phyloP scores from a whole-genome alignment of 2,888 invertebrate species.

The Elysia crispata region DNA sequence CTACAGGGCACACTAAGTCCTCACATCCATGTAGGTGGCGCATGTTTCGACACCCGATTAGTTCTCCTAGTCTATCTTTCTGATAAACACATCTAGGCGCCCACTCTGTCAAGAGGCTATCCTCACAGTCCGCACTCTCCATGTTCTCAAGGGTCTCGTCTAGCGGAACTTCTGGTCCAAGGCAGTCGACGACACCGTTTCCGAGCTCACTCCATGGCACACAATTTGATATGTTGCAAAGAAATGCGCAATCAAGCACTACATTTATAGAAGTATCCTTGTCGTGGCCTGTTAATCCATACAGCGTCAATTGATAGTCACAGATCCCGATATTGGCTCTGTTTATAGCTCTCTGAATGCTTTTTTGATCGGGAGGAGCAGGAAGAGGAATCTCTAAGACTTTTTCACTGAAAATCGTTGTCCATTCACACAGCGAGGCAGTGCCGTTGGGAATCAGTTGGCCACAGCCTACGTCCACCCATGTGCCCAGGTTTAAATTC shows the following conservation, averaged over 20 bases:
- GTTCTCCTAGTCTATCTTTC: slow-evolving; percentile 36
- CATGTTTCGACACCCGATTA: slow-evolving; percentile 35
- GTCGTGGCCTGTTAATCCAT: no score
- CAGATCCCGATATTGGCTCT: no score
- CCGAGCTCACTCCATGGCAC: not conserved
- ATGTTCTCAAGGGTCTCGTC: slow-evolving; percentile 19
- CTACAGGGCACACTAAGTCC: slow-evolving; percentile 30
- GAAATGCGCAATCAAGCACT: not conserved
- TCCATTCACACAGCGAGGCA: no score
- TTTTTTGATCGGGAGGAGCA: no score
- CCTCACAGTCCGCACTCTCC: not conserved
- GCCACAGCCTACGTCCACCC: not conserved
- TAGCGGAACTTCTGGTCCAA: slow-evolving; percentile 12
- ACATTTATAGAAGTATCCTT: no score
- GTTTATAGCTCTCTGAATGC: no score
- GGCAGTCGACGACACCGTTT: slow-evolving; percentile 18
- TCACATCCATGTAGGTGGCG: slow-evolving; percentile 27
- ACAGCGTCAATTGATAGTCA: no score
- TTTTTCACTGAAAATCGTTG: no score
- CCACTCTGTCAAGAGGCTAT: not conserved
- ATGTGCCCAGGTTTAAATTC: not conserved
- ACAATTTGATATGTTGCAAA: slow-evolving; percentile 17
- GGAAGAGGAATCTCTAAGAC: no score
- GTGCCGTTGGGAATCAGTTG: not conserved
- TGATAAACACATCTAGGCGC: slow-evolving; percentile 31